Conservation (phyloP, 2,797 vertebrate genomes). For the Danio jaintianensis region DNA sequence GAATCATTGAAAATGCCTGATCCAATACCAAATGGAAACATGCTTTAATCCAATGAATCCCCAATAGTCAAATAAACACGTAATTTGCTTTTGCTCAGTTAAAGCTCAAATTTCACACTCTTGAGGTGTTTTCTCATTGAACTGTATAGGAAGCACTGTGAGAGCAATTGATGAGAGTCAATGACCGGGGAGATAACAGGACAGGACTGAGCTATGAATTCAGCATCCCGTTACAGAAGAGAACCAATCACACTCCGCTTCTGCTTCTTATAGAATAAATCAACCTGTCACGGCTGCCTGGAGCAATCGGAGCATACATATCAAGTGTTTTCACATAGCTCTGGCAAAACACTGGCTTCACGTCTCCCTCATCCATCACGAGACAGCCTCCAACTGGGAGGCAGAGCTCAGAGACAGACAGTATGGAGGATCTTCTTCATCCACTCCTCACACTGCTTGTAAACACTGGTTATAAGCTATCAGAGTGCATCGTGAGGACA, state of each 20-base stretch:
- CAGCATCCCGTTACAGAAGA: constrained; percentile 10
- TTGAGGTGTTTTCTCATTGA: constrained; percentile 11
- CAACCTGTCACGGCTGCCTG: constrained; percentile 59
- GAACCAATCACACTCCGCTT: constrained; percentile 31
- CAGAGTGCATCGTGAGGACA: not conserved
- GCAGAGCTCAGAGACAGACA: constrained; percentile 6
- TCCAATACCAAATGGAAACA: no score
- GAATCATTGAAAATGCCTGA: no score
- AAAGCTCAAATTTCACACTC: not conserved
- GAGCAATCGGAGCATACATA: constrained; percentile 42
- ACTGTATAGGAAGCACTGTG: constrained; percentile 11
- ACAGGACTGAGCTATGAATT: constrained; percentile 19
- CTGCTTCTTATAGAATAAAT: constrained; percentile 65
- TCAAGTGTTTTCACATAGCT: constrained; percentile 59
- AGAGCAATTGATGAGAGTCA: constrained; percentile 29
- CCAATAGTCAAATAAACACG: not conserved
- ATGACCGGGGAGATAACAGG: constrained; percentile 3
- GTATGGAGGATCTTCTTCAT: constrained; percentile 27
- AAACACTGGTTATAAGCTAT: constrained; percentile 41
- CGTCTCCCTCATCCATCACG: constrained; percentile 65
- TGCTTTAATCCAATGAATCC: not conserved
- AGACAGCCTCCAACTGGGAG: constrained; percentile 29
- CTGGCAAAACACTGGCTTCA: constrained; percentile 52
- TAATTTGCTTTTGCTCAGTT: not conserved
- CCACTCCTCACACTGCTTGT: constrained; percentile 13